phyloP scores from a whole-genome alignment of 2,797 vertebrate genomes.

The Perdix hodgsoniae region DNA sequence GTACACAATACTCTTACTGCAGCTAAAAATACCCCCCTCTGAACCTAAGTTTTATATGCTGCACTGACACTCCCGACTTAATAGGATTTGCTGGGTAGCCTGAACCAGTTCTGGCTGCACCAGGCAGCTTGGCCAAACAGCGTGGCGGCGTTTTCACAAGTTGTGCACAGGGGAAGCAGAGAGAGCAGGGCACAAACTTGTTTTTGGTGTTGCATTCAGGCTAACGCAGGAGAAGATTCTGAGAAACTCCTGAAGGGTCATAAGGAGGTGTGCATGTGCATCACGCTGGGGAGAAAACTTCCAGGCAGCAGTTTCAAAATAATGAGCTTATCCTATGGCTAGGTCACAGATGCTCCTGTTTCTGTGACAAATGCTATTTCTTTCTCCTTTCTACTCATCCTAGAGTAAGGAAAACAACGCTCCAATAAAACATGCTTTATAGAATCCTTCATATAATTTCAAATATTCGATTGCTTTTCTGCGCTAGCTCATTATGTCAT shows the following conservation, averaged over 20 bases:
- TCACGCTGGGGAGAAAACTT: neutral
- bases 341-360: neutral
- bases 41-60: constrained; percentile 32
- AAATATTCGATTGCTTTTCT: neutral
- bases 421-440: neutral
- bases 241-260: neutral
- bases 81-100: constrained; percentile 59
- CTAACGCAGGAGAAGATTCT: neutral
- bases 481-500: neutral
- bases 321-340: neutral
- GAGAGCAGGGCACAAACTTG: neutral
- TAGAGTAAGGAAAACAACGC: neutral
- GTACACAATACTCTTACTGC: constrained; percentile 44
- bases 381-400: neutral
- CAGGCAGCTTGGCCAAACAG: neutral
- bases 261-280: neutral
- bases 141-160: neutral
- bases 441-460: neutral
- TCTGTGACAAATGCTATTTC: neutral
- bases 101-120: neutral
- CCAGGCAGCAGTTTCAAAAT: fast-evolving
- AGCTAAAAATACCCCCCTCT: constrained; percentile 50
- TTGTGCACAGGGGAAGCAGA: neutral
- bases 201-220: neutral
- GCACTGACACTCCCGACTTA: constrained; percentile 44